Conservation (phyloP, 2,113 vertebrate species). For the Ceyx margarethae region DNA sequence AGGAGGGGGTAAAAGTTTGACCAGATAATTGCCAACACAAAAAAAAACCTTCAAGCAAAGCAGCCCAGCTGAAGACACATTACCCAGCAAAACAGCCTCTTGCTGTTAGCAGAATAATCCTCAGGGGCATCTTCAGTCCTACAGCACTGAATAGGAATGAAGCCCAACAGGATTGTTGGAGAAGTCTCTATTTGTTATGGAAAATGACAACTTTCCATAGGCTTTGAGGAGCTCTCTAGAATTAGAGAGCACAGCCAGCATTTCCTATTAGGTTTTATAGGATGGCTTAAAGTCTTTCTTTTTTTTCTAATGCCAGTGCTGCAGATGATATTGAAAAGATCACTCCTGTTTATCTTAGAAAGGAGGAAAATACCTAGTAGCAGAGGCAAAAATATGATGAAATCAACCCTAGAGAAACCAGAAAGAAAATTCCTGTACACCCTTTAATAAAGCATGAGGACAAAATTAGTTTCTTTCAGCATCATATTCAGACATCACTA, state of each 20-base stretch:
- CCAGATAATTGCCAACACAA: background rate
- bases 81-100: background rate
- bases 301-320: background rate
- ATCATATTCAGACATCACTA: background rate
- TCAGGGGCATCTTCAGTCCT: background rate
- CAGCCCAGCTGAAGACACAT: background rate
- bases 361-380: background rate
- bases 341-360: background rate
- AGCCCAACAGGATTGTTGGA: background rate
- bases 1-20: background rate
- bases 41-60: background rate
- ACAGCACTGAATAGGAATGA: background rate
- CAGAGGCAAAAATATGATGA: background rate
- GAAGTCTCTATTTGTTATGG: background rate
- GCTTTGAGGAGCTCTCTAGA: background rate
- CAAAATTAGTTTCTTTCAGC: background rate
- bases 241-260: background rate
- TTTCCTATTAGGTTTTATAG: background rate
- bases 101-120: constrained; percentile 25
- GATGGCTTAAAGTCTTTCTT: background rate
- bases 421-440: background rate
- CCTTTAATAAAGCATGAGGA: background rate
- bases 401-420: background rate
- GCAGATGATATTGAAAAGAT: background rate
- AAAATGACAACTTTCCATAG: constrained; percentile 16